These are phyloP conservation scores for Microhierax caerulescens DNA, from an alignment of 2,797 vertebrate genomes.

Conservation along the genomic window DNA sequence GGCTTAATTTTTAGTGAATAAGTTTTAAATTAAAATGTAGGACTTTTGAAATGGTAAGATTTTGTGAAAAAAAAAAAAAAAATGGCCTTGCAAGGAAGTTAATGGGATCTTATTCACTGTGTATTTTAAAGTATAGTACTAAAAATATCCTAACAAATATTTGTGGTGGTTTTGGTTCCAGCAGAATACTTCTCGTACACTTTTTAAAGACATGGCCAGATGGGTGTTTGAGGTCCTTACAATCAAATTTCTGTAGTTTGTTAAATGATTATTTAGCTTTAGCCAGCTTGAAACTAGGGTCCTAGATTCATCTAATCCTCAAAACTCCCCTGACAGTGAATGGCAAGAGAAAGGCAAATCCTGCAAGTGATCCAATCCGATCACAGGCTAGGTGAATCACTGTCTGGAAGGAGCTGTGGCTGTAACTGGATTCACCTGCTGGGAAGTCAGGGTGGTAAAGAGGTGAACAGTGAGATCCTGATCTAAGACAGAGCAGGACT, in stretches of 20 bases:
- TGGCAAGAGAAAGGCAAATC: background rate
- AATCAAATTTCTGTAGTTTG: background rate
- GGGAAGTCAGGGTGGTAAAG: background rate
- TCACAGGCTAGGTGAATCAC: background rate
- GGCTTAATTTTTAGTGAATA: background rate
- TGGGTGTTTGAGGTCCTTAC: background rate
- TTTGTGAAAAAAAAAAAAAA: slow-evolving; percentile 19
- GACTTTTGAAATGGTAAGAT: background rate
- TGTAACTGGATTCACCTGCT: background rate
- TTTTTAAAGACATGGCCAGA: background rate
- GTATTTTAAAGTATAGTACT: background rate
- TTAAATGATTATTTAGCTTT: background rate
- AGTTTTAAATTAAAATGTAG: background rate
- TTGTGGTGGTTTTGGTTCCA: background rate
- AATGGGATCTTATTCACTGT: background rate
- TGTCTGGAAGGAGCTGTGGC: background rate
- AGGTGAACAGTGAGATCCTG: background rate
- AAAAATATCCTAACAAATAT: background rate
- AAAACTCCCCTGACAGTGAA: background rate
- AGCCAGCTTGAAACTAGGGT: background rate
- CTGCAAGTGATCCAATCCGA: accelerated
- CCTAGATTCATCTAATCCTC: background rate
- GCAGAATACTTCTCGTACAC: background rate
- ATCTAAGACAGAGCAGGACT: background rate
- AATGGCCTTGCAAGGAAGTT: background rate